Evolutionary conservation across 2,113 vertebrate species (phyloP).

Genomic region (Melanerpes formicivorus): DNA sequence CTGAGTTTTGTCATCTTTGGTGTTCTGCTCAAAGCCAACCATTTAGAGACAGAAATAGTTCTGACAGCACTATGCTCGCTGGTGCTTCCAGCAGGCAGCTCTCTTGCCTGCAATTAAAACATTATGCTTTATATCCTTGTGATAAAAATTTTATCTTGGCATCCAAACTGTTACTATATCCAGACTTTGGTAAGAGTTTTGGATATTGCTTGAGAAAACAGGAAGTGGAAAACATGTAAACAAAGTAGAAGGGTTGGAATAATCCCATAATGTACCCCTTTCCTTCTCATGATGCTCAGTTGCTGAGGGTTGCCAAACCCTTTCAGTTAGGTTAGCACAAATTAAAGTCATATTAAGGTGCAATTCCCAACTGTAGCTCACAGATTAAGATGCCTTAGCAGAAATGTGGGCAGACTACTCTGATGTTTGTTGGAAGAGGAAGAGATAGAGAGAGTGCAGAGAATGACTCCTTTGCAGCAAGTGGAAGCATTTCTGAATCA

Average conservation of each 20-base stretch:
- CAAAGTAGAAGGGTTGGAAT: not conserved
- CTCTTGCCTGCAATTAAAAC: conserved; percentile 37
- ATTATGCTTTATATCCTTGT: not conserved
- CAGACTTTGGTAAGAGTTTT: not conserved
- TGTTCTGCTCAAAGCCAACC: conserved; percentile 29
- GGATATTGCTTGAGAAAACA: not conserved
- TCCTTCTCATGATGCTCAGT: not conserved
- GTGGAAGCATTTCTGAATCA: conserved; percentile 12
- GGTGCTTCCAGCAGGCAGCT: not conserved
- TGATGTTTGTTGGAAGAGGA: not conserved
- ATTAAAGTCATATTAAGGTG: conserved; percentile 19
- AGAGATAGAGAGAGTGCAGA: not conserved
- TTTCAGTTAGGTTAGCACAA: not conserved
- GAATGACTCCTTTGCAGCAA: conserved; percentile 38
- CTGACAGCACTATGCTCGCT: not conserved
- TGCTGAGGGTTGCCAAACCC: not conserved
- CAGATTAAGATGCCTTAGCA: not conserved
- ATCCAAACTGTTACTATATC: not conserved
- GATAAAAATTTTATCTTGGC: not conserved
- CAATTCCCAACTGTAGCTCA: not conserved
- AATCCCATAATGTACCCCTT: not conserved
- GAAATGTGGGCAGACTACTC: not conserved
- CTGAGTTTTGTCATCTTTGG: conserved; percentile 30
- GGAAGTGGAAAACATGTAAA: not conserved
- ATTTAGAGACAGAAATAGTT: conserved; percentile 19